Evolutionary conservation across 2,113 vertebrate species (phyloP), one percentile per base, ranked within the genome.

Genomic region (Odontophorus gujanensis): DNA sequence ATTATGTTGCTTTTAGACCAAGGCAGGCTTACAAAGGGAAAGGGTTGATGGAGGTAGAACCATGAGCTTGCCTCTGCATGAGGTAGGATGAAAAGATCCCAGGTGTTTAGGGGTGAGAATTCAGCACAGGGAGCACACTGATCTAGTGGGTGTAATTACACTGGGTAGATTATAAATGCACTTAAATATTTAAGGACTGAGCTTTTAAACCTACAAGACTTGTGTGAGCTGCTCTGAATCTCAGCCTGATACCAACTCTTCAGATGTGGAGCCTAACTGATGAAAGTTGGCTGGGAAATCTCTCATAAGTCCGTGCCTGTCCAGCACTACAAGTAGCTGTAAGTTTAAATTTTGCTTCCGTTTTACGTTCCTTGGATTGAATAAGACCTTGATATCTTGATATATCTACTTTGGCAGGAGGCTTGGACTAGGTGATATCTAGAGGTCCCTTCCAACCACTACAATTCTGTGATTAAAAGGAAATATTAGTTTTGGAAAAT

Each of bases 11-110:
- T 63, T 71, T 78, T 83, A 51, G 76, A 25, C 2, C 18, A 73
- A 75, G 17, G 12, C 32, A 77, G 45, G 13, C 7, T 59, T n/a
- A 42, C 32, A 36, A 59, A 80, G 53, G 16, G 2, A n/a, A 63
- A 74, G 67, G 12, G 20, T 8, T 89, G 85, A 20, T 18, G n/a
- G 11, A 6, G 9, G 7, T 24, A 15, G 47, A 47, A 67, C 28
- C 0, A 1, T 22, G 20, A 48, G 9, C 22, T 8, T 55, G 42
- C 22, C 20, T 76, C 25, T 59, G 14, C 32, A 8, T 0, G 0
- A 58, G 14, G 15, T 11, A 10, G 17, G 40, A 16, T 22, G 34
- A 58, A 51, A 69, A 16, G 13, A 7, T 59, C 25, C 25, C 7
- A 0, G 1, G 1, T 1, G 6, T 26, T 58, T 32, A 10, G 6